Conservation (phyloP, 2,797 vertebrate species). For the Ciconia nigra region DNA sequence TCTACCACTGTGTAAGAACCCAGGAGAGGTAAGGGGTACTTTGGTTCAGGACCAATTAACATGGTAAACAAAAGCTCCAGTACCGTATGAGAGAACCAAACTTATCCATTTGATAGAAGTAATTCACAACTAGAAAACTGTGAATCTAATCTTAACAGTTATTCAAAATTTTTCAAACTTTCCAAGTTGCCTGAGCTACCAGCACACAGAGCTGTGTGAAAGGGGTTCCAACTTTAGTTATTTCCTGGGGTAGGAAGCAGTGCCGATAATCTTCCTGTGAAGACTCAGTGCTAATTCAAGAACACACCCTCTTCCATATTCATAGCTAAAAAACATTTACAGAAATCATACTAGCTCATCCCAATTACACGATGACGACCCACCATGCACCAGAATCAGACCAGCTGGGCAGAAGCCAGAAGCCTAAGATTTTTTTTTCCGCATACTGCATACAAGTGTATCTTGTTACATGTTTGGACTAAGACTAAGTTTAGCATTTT, state of each 20-base stretch:
- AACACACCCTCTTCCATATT: not conserved
- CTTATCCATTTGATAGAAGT: not conserved
- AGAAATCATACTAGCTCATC: not conserved
- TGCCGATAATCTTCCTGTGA: not conserved
- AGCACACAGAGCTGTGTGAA: not conserved
- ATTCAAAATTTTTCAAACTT: not conserved
- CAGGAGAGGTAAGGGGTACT: not conserved
- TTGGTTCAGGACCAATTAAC: not conserved
- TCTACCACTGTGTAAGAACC: not conserved
- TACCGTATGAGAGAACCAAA: not conserved
- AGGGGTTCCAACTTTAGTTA: not conserved
- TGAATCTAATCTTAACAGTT: not conserved
- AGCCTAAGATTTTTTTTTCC: not conserved
- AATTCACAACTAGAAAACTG: not conserved
- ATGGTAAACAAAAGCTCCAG: not conserved
- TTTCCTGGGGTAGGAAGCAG: not conserved
- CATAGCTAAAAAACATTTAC: not conserved
- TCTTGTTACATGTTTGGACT: not conserved
- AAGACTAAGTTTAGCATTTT: not conserved
- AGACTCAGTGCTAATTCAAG: not conserved
- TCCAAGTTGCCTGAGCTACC: not conserved
- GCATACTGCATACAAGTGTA: not conserved
- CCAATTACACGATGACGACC: fast-evolving
- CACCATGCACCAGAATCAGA: not conserved
- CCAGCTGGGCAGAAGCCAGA: not conserved